Percentiles rank a stretch among this genome's conserved stretches.
Conservation (phyloP, 1,140 invertebrate species). For the Mesaphorura yosii region DNA sequence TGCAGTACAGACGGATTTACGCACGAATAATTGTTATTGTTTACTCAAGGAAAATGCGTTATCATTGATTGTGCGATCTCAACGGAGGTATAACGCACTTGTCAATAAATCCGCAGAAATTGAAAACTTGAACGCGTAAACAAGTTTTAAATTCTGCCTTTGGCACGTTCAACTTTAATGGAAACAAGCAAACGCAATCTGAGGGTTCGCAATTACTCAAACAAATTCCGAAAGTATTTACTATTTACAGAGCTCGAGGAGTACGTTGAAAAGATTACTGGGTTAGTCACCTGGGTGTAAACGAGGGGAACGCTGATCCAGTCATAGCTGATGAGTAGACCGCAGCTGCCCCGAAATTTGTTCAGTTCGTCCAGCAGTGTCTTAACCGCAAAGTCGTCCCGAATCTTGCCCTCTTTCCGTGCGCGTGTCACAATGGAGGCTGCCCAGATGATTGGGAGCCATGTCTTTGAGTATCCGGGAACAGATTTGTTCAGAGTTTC, state of each 20-base stretch:
- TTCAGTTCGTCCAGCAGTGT: slow-evolving; percentile 81
- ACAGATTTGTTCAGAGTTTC: slow-evolving; percentile 67
- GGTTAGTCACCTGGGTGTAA: slow-evolving; percentile 64
- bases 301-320: slow-evolving; percentile 84
- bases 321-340: slow-evolving; percentile 68
- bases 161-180: too few species aligned
- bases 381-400: slow-evolving; percentile 85
- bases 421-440: slow-evolving; percentile 73
- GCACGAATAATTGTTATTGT: neutral
- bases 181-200: too few species aligned
- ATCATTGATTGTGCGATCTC: too few species aligned
- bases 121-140: too few species aligned
- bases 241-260: neutral
- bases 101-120: too few species aligned
- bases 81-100: too few species aligned
- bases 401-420: slow-evolving; percentile 76
- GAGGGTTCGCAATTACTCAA: slow-evolving; percentile 4
- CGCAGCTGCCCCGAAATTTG: slow-evolving; percentile 72
- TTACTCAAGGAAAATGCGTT: too few species aligned
- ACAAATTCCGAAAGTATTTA: neutral
- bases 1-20: neutral
- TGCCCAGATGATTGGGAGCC: slow-evolving; percentile 89
- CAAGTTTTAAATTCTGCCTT: too few species aligned
- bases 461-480: slow-evolving; percentile 79
- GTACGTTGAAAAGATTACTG: too few species aligned